Evolutionary conservation across 1,140 invertebrate species (phyloP), one percentile per base, ranked within the genome.

Genomic region (Trichomalopsis sarcophagae): DNA sequence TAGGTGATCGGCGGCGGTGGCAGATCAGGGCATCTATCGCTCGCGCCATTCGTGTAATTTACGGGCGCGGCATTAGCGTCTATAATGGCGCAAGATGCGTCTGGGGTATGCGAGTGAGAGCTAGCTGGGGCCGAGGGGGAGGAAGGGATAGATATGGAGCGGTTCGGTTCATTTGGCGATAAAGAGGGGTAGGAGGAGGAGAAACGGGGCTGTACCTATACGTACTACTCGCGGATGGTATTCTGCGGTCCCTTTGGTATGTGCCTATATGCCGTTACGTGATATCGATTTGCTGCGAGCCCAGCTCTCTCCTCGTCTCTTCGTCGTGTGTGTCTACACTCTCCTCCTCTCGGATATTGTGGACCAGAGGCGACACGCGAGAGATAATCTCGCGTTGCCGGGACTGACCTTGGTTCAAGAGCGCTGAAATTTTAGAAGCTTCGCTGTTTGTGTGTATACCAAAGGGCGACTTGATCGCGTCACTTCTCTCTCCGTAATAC

Each of bases 201-300:
- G 40, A 44, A 7, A 44, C 40, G 40, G 40, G 27, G 27, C 27
- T 27, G 27, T 27, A 27, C 27, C 40, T 44, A 1, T 10, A 44
- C 9, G 40, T 44, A 44, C 55, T 62, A 89, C 88, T 89, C 89
- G 89, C 89, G 90, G 88, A 92, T 93, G 88, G 89, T 90, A 93
- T 92, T 92, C 92, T 91, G 91, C 88, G 91, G 92, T 91, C 89
- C 91, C 91, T 91, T 88, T 88, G 91, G 91, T 91, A 91, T 92
- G 90, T 89, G 90, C 88, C 89, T 91, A 90, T 92, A 90, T 90
- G 88, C 90, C 87, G 88, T 91, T 90, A 90, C 90, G 90, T 91
- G 90, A 90, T 93, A 93, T 93, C 91, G 92, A 93, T 93, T 91
- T 1, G 27, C 27, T 27, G 27, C 27, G 27, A 27, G 27, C 88